Conservation (phyloP, 2,113 vertebrate genomes). For the Hypocryptadius cinnamomeus region DNA sequence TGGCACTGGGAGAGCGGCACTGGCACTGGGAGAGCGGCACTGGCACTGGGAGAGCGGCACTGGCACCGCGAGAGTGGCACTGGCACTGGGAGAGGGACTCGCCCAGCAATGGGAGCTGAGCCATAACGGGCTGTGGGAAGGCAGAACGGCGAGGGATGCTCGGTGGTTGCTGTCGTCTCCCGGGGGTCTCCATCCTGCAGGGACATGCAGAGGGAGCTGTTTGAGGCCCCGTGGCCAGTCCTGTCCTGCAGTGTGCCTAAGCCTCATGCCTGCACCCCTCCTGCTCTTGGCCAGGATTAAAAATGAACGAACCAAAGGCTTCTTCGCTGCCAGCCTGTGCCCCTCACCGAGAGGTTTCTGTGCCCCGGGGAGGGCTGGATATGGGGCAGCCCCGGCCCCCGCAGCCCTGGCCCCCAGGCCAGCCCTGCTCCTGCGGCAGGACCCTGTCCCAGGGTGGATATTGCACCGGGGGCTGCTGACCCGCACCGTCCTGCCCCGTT, state of each 20-base stretch:
- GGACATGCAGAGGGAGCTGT: background rate
- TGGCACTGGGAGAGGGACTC: background rate
- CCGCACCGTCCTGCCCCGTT: too few relatives aligned
- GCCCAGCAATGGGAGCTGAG: background rate
- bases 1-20: background rate
- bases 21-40: background rate
- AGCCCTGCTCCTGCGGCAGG: background rate
- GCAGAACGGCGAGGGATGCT: background rate
- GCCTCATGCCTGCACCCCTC: background rate
- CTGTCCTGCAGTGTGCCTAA: background rate
- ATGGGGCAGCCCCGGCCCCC: accelerated
- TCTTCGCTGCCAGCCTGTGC: background rate
- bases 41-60: background rate
- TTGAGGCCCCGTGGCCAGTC: accelerated
- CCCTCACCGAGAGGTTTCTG: background rate
- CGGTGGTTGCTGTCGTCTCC: background rate
- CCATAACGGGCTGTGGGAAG: background rate
- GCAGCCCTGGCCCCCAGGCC: background rate
- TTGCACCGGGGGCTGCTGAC: background rate
- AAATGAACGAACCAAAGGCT: background rate
- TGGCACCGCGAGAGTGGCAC: background rate
- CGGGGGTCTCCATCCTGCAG: accelerated
- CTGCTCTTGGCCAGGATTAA: background rate
- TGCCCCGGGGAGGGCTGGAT: background rate
- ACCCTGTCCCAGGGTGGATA: background rate